These are phyloP conservation scores for Tragulus kanchil DNA, from an alignment of 2,113 vertebrate species.

Conservation along the genomic window DNA sequence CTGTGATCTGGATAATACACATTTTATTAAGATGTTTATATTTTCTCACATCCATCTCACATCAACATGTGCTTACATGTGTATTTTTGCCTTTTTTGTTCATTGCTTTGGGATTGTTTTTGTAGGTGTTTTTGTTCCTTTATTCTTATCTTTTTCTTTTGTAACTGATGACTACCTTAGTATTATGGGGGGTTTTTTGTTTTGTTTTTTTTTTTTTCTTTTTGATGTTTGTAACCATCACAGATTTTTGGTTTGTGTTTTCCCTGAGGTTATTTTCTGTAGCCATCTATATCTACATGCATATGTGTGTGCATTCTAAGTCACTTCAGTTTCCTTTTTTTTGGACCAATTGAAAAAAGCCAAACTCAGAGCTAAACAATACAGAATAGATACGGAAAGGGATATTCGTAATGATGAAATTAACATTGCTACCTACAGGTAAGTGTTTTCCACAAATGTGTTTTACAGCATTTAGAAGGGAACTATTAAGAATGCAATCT, in stretches of 20 bases:
- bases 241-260: not conserved
- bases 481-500: not conserved
- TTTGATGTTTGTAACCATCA: not conserved
- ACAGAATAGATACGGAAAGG: not conserved
- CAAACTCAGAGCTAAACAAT: not conserved
- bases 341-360: no score
- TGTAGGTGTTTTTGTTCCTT: not conserved
- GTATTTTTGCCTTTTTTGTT: not conserved
- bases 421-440: not conserved
- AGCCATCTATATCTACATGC: not conserved
- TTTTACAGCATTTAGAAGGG: not conserved
- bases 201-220: not conserved
- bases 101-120: not conserved
- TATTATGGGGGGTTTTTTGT: not conserved
- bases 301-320: no score
- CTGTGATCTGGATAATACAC: not conserved
- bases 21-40: not conserved
- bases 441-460: slow-evolving; percentile 40
- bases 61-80: not conserved
- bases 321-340: no score
- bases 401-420: not conserved
- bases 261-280: not conserved
- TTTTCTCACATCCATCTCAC: not conserved
- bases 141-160: not conserved
- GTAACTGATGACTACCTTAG: not conserved